Evolutionary conservation across 2,888 invertebrate genomes (phyloP).

Genomic region (Lycocerus yunnanus): DNA sequence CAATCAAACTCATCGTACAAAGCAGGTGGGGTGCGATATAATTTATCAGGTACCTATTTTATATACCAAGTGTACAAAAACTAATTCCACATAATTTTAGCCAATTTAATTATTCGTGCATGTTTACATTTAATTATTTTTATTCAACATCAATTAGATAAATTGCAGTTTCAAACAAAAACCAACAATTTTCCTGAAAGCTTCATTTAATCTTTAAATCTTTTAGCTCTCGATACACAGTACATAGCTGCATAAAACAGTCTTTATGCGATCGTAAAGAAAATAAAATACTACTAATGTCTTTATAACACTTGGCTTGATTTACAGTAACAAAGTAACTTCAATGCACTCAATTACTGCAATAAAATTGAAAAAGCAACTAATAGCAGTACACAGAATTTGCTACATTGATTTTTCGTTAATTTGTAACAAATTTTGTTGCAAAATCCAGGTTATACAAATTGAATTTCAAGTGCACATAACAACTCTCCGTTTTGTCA

Average conservation of each 20-base stretch:
- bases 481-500: not conserved
- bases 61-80: not conserved
- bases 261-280: constrained; percentile 10
- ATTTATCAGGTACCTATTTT: not conserved
- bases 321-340: constrained; percentile 12
- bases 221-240: constrained; percentile 29
- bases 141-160: not conserved
- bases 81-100: not conserved
- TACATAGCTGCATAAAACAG: constrained; percentile 25
- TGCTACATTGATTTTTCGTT: not conserved
- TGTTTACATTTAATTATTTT: not conserved
- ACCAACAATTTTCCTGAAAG: constrained; percentile 38
- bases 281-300: constrained; percentile 8
- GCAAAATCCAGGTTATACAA: not conserved
- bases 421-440: not conserved
- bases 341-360: constrained; percentile 17
- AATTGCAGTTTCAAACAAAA: constrained; percentile 12
- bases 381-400: not conserved
- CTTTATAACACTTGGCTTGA: constrained; percentile 13
- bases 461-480: not conserved
- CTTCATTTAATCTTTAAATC: constrained; percentile 32
- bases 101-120: not conserved
- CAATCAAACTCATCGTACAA: constrained; percentile 29
- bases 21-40: not conserved
- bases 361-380: not conserved